Evolutionary conservation across 2,888 invertebrate species (phyloP).

Genomic region (Xylophagus ater): DNA sequence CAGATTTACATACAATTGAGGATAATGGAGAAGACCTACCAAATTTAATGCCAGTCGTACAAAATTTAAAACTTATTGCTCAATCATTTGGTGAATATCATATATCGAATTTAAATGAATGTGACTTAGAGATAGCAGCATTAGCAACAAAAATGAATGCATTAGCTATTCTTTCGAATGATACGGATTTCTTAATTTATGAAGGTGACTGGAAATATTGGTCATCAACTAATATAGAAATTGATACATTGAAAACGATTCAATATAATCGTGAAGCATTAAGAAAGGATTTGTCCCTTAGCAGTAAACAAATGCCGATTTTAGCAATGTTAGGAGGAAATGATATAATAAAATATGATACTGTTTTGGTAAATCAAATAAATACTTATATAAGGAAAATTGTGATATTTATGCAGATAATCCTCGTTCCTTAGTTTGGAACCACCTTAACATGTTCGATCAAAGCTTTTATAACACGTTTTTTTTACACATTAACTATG

Average conservation of each 20-base stretch:
- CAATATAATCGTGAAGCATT: slow-evolving; percentile 11
- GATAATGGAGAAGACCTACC: not conserved
- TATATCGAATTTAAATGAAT: slow-evolving; percentile 9
- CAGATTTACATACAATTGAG: not conserved
- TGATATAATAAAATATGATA: slow-evolving; percentile 11
- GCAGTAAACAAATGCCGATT: slow-evolving; percentile 9
- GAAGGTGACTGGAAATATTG: slow-evolving; percentile 14
- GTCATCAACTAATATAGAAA: slow-evolving; percentile 6
- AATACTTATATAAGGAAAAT: no score
- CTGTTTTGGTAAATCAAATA: slow-evolving; percentile 4
- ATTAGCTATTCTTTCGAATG: slow-evolving; percentile 14
- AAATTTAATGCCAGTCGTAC: not conserved
- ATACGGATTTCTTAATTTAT: slow-evolving; percentile 17
- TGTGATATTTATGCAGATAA: no score
- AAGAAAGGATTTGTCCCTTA: slow-evolving; percentile 1
- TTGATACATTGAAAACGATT: slow-evolving; percentile 4
- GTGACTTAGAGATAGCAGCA: slow-evolving; percentile 15
- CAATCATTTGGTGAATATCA: slow-evolving; percentile 1
- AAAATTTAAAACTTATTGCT: slow-evolving; percentile 3
- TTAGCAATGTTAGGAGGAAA: slow-evolving; percentile 15
- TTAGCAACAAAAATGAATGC: slow-evolving; percentile 12
- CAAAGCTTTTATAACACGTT: no score
- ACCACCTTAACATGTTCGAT: no score
- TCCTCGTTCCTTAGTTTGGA: no score
- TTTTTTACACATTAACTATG: no score